Percentiles rank a stretch among this genome's conserved stretches.
Evolutionary conservation across 2,797 vertebrate genomes (phyloP).

Genomic region (Platalea minor): DNA sequence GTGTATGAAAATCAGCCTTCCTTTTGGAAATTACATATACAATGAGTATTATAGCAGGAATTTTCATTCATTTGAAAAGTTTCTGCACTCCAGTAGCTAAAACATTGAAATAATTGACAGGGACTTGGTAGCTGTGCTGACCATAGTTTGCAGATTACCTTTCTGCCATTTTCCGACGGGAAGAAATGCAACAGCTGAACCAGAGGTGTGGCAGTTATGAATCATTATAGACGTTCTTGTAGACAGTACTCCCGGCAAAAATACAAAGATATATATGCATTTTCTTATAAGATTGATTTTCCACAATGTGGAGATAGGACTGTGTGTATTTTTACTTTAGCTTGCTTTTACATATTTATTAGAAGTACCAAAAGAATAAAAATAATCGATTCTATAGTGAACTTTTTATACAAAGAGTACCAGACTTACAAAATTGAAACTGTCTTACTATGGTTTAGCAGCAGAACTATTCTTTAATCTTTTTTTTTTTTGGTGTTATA

Average conservation of each 20-base stretch:
- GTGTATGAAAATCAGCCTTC: neutral
- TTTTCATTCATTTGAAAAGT: neutral
- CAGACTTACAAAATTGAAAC: neutral
- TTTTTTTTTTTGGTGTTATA: neutral
- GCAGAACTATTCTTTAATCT: neutral
- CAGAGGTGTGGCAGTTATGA: neutral
- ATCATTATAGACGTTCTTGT: neutral
- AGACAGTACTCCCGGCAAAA: neutral
- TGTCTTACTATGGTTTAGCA: neutral
- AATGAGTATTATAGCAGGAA: fast-evolving
- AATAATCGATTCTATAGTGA: neutral
- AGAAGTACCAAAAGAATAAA: neutral
- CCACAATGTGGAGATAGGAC: neutral
- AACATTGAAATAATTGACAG: neutral
- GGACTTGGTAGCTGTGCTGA: neutral
- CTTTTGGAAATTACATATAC: neutral
- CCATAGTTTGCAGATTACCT: neutral
- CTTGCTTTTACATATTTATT: neutral
- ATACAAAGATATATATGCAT: neutral
- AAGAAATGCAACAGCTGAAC: neutral
- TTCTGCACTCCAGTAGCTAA: neutral
- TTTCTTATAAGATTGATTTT: neutral
- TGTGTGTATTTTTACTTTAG: neutral
- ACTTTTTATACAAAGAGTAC: neutral
- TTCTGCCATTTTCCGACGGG: neutral